Conservation (phyloP, 37 sponge, comb jelly and placozoan genomes). For the Haliclona indistincta region DNA sequence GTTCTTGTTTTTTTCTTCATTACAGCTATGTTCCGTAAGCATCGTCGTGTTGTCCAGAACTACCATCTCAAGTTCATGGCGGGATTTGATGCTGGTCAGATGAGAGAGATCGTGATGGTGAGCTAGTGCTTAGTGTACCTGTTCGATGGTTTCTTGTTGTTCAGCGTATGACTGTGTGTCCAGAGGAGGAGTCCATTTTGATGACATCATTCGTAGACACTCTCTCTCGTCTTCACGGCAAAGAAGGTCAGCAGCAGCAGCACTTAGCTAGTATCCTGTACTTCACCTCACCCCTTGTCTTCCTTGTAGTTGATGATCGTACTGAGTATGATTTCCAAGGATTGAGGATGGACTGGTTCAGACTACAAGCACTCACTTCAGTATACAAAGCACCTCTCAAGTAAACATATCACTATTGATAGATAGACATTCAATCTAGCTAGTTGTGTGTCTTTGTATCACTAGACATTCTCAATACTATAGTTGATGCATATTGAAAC, state of each 20-base stretch:
- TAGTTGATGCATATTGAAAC: neutral
- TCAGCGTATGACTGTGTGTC: conserved; percentile 77
- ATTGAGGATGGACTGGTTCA: conserved; percentile 93
- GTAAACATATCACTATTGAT: conserved; percentile 6
- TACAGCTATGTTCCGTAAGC: conserved; percentile 63
- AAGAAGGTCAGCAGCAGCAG: conserved; percentile 14
- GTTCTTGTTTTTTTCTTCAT: neutral
- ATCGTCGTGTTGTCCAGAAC: conserved; percentile 62
- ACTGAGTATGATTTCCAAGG: conserved; percentile 82
- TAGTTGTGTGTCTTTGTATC: too few relatives aligned
- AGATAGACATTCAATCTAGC: too few relatives aligned
- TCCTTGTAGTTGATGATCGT: conserved; percentile 35
- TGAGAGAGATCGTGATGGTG: conserved; percentile 75
- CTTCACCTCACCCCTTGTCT: neutral
- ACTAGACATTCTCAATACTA: neutral
- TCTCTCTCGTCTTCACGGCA: conserved; percentile 71
- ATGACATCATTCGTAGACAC: conserved; percentile 88
- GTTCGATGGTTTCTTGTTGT: neutral
- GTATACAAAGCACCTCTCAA: conserved; percentile 50
- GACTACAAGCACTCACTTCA: conserved; percentile 81
- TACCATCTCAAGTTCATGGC: conserved; percentile 83
- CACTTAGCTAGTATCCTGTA: neutral
- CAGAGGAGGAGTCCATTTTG: conserved; percentile 87
- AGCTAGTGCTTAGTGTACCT: neutral
- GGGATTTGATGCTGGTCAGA: conserved; percentile 68